Base-by-base conservation (phyloP, 2,797 vertebrate genomes). In the Xerus rutilus region DNA sequence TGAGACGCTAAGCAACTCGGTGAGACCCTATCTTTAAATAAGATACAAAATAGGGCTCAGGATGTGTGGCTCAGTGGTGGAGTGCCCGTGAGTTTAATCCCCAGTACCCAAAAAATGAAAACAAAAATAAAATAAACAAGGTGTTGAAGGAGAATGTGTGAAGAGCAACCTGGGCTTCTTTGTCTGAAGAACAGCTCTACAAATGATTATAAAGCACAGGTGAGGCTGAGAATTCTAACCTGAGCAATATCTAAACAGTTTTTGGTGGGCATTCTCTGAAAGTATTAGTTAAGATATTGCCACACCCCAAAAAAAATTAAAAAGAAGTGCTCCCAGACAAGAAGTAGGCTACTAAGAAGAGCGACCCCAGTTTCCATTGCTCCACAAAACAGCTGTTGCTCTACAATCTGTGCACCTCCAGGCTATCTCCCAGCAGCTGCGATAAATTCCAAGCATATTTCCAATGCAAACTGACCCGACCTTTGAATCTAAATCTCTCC, bases 391-490 rank as follows among this genome's bases (percentile, higher is more conserved):
- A 98, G 95, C 92, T 92, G 91, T 94, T 3, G 28, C 76, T 81
- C 43, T 54, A 86, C 97, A 96, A 65, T 88, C 83, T 87, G 43
- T 35, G 93, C 95, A 96, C 69, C 98, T 98, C 93, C 93, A 72
- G 97, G 96, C 92, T 90, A 94, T 97, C 96, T 77, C 87, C 93
- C 82, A 96, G 72, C 84, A 97, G 96, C 95, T 97, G 95, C 35
- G 85, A 93, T 96, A 97, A 97, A 98, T 98, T 98, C 95, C 93
- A 98, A 97, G 95, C 97, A 97, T 95, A 90, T 95, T 98, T 98
- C 95, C 98, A 97, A 91, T 72, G 95, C 94, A 97, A 98, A 97
- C 0, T 3, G 76, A 98, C 97, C 97, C 92, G 97, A 97, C 97
- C 82, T 95, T 83, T 98, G 89, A 91, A 96, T 94, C 95, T 97